phyloP scores from a whole-genome alignment of 2,888 invertebrate species.

The Sepioteuthis lessoniana region DNA sequence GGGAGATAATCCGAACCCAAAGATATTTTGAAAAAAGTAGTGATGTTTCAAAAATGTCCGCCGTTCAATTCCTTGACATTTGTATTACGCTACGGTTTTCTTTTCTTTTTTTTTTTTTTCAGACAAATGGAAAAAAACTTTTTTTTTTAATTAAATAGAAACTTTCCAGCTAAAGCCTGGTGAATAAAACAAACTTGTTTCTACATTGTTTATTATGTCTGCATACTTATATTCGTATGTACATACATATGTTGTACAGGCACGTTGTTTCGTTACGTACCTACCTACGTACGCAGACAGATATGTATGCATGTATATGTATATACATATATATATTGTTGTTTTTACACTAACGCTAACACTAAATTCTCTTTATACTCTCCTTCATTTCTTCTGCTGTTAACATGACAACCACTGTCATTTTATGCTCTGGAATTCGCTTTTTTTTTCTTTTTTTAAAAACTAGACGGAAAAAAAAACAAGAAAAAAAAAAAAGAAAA shows the following conservation, averaged over 20 bases:
- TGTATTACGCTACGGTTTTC: neutral
- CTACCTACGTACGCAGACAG: neutral
- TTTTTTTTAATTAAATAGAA: neutral
- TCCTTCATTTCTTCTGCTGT: neutral
- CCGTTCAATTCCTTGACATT: neutral
- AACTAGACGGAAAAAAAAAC: neutral
- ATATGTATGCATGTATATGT: slow-evolving; percentile 23
- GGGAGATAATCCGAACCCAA: slow-evolving; percentile 33
- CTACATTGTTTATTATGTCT: neutral
- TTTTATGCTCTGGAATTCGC: neutral
- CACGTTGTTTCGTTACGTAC: slow-evolving; percentile 33
- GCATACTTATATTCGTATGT: slow-evolving; percentile 1
- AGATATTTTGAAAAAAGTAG: neutral
- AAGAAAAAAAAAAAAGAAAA: neutral
- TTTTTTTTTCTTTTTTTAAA: neutral
- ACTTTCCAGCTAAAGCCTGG: neutral
- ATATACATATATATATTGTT: slow-evolving; percentile 33
- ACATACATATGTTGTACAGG: neutral
- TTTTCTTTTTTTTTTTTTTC: neutral
- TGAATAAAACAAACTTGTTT: neutral
- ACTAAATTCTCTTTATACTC: neutral
- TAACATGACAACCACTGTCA: neutral
- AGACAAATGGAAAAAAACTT: neutral
- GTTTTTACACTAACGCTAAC: neutral
- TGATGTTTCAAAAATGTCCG: slow-evolving; percentile 1